These are phyloP conservation scores for Ecliptopera silaceata DNA, from an alignment of 2,888 invertebrate genomes.

Conservation along the genomic window DNA sequence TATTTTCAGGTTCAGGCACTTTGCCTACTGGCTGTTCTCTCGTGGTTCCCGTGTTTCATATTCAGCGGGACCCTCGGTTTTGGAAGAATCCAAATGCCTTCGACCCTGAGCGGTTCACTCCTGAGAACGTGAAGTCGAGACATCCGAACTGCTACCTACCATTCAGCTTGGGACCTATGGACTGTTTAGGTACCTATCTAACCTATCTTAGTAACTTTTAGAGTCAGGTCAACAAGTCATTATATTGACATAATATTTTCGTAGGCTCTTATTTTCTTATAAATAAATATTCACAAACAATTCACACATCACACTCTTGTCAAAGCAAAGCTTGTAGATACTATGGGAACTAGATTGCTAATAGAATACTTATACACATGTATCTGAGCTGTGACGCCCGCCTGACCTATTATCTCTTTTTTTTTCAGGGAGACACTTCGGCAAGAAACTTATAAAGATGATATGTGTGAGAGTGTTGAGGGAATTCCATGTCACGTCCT, in stretches of 20 bases:
- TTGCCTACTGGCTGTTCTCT: slow-evolving; percentile 65
- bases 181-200: slow-evolving; percentile 64
- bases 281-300: no score
- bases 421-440: slow-evolving; percentile 64
- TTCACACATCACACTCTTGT: no score
- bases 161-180: slow-evolving; percentile 72
- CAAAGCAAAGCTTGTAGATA: no score
- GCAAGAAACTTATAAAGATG: slow-evolving; percentile 62
- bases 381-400: no score
- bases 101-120: slow-evolving; percentile 66
- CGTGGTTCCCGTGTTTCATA: slow-evolving; percentile 58
- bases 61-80: slow-evolving; percentile 63
- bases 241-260: no score
- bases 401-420: no score
- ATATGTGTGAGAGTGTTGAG: slow-evolving; percentile 54
- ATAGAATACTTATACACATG: not conserved
- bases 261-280: no score
- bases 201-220: no score
- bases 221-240: no score
- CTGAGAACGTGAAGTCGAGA: slow-evolving; percentile 52
- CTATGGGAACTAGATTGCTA: no score
- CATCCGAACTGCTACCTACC: slow-evolving; percentile 64
- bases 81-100: slow-evolving; percentile 63
- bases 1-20: slow-evolving; percentile 49
- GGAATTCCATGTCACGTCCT: slow-evolving; percentile 55